phyloP scores from a whole-genome alignment of 2,113 vertebrate species.

The Fulmarus glacialis region DNA sequence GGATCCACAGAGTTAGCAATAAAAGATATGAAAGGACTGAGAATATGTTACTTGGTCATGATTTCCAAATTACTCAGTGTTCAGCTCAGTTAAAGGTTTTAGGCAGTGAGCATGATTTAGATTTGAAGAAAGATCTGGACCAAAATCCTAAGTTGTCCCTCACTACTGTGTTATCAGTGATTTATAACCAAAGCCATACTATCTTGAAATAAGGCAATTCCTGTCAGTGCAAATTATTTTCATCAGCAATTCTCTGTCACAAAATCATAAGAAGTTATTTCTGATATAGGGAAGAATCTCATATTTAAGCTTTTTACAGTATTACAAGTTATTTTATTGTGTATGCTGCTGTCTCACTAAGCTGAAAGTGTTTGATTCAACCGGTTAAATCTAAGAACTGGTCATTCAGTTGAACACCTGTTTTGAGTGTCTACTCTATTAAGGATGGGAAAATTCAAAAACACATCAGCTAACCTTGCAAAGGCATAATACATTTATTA shows the following conservation, averaged over 20 bases:
- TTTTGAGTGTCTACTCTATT: not conserved
- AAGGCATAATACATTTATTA: not conserved
- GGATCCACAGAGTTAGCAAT: not conserved
- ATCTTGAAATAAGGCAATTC: not conserved
- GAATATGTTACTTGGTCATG: not conserved
- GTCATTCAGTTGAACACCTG: rapidly evolving
- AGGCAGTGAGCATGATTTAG: not conserved
- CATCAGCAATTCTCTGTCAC: not conserved
- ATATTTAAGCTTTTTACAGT: not conserved
- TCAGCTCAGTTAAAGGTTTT: not conserved
- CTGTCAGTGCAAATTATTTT: not conserved
- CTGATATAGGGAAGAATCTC: not conserved
- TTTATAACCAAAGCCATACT: not conserved
- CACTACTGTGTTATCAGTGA: not conserved
- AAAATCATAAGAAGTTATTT: not conserved
- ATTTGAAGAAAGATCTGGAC: not conserved
- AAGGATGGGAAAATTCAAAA: not conserved
- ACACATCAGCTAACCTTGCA: not conserved
- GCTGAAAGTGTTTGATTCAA: not conserved
- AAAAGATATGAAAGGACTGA: not conserved
- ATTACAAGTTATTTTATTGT: not conserved
- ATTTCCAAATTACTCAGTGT: not conserved
- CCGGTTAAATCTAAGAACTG: not conserved
- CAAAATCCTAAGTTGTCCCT: not conserved
- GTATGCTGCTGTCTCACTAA: not conserved